These are phyloP conservation scores for Amblyopsis hoosieri DNA, from an alignment of 2,797 vertebrate genomes.

Conservation along the genomic window DNA sequence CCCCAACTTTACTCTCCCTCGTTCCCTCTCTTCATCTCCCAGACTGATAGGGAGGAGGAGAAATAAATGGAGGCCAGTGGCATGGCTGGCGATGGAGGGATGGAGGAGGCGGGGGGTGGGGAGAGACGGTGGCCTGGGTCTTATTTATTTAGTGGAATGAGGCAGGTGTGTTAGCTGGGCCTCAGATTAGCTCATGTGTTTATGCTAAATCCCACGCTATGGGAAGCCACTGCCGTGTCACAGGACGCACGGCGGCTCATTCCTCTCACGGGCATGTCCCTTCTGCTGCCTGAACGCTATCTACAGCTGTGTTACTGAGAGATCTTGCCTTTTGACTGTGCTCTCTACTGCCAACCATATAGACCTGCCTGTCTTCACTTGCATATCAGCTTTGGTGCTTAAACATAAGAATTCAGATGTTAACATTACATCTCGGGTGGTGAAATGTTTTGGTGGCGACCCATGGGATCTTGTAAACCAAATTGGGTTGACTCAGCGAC, in stretches of 20 bases:
- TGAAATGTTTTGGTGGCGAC: constrained; percentile 24
- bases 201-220: constrained; percentile 81
- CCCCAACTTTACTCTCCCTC: constrained; percentile 73
- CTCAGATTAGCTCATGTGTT: constrained; percentile 90
- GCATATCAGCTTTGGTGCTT: constrained; percentile 3
- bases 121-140: constrained; percentile 71
- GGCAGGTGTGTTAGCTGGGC: constrained; percentile 84
- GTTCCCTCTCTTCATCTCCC: constrained; percentile 74
- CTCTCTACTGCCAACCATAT: constrained; percentile 21
- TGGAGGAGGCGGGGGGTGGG: constrained; percentile 68
- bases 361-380: constrained; percentile 35
- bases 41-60: constrained; percentile 75
- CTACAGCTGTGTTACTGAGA: constrained; percentile 32
- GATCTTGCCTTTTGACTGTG: constrained; percentile 48
- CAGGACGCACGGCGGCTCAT: constrained; percentile 65
- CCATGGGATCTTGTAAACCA: constrained; percentile 7
- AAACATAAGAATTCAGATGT: constrained; percentile 13
- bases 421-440: constrained; percentile 19
- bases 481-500: constrained; percentile 35
- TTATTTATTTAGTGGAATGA: constrained; percentile 90
- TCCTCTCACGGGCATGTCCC: constrained; percentile 62
- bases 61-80: constrained; percentile 75
- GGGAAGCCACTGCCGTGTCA: constrained; percentile 66
- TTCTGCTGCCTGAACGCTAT: constrained; percentile 42
- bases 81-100: constrained; percentile 70